Evolutionary conservation across 2,797 vertebrate species (phyloP), one percentile per base, ranked within the genome.

Genomic region (Chelon auratus): DNA sequence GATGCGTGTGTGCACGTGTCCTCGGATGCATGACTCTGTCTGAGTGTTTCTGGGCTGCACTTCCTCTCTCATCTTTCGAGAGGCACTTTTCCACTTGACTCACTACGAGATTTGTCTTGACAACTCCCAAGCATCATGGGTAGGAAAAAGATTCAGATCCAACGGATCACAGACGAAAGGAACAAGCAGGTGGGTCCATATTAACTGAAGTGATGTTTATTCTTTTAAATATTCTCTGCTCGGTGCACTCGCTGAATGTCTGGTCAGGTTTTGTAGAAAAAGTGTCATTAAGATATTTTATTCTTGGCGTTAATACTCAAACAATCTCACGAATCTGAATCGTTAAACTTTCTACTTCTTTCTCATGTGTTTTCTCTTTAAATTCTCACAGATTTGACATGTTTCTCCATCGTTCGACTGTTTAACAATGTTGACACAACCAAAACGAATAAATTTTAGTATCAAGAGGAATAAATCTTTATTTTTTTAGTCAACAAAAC

Each of bases 111-210:
- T 86, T 89, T 67, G 80, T 85, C 71, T 77, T 75, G 52, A 52
- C 75, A 42, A 85, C 84, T 69, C 51, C 83, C 72, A 89, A 84
- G 82, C 88, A 96, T 91, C 89, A 98, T 98, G 97, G 97, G 97
- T 87, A 96, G 97, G 66, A 98, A 98, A 95, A 98, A 97, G 95
- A 97, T 97, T 87, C 97, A 98, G 94, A 98, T 98, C 88, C 96
- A 97, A 89, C 92, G 96, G 93, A 98, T 98, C 94, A 97, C 97
- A 0, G 97, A 97, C n/a, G 97, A 97, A 90, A 96, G 97, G 87
- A 98, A 98, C 81, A 95, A 96, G 62, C 97, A 98, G 96, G 97
- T 97, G 26, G 89, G 89, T 75, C 2, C 4, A 14, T 63, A 22
- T 51, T 50, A 47, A 39, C 53, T 15, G 24, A n/a, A 2, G 2